Base-by-base conservation (phyloP, 2,888 invertebrate genomes). In the Disparrhopalites patrizii region DNA sequence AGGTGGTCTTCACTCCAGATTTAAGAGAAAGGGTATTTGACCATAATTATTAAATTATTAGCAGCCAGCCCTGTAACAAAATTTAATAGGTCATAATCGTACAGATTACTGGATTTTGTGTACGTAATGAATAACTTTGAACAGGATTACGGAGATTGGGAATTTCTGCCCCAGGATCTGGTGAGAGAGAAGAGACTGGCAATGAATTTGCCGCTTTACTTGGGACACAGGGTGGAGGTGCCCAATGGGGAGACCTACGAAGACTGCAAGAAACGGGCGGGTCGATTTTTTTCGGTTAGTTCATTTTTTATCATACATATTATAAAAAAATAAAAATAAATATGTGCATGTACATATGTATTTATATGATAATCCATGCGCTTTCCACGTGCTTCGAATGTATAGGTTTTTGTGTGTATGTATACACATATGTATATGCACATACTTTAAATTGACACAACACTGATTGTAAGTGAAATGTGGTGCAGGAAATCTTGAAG, bases 211-310 rank as follows among this genome's bases (percentile, higher is more conserved):
- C 57, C 57, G 4, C 3, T n/a, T 2, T 40, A 57, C 18, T 23
- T 10, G 27, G 10, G 27, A 3, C 57, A 57, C 8, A 1, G 20
- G 3, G 40, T 40, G 23, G 57, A 57, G 3, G n/a, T 40, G 18
- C 38, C 57, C 10, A 57, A 57, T 20, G 57, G 57, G 3, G 57
- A 57, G 28, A 57, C 57, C 15, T 57, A 57, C 25, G 25, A 40
- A 8, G 40, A 38, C 2, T 20, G 20, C 15, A 15, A 25, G 27
- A 36, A 27, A 33, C 15, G 57, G 33, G 57, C 25, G 23, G 57
- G 15, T 27, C 18, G 33, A 4, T 38, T 57, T 40, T 40, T 57
- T 40, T 25, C 25, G 10, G 57, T 57, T 27, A 38, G 33, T 27
- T 27, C 4, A n/a, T n/a, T n/a, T n/a, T n/a, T n/a, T n/a, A n/a